phyloP scores from a whole-genome alignment of 2,797 vertebrate genomes.

The Anisognathus igniventris region DNA sequence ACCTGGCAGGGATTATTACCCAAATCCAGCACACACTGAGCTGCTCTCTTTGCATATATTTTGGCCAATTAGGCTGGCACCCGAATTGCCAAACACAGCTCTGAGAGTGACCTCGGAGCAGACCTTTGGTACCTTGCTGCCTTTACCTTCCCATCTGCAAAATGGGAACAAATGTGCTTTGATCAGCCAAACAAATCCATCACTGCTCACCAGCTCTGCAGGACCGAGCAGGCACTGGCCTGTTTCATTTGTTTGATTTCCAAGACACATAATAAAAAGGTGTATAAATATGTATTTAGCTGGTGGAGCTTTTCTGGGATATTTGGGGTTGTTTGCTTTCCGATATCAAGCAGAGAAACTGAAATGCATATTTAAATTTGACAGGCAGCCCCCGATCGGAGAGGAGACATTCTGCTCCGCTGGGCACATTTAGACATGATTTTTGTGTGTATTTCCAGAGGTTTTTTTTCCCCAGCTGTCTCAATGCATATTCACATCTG shows the following conservation, averaged over 20 bases:
- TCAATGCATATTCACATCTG: constrained; percentile 61
- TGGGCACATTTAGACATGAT: constrained; percentile 62
- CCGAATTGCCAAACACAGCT: neutral
- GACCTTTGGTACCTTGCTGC: neutral
- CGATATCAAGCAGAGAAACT: constrained; percentile 43
- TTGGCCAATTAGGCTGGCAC: neutral
- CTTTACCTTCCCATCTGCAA: neutral
- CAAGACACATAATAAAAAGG: constrained; percentile 7
- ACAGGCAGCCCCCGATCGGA: constrained; percentile 54
- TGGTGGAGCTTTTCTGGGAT: constrained; percentile 48
- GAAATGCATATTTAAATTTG: constrained; percentile 69
- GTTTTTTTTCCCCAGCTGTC: constrained; percentile 30
- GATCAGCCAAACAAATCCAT: neutral
- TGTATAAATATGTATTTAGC: constrained; percentile 66
- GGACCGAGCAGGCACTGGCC: neutral
- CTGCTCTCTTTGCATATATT: neutral
- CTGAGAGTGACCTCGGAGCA: neutral
- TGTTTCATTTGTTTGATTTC: constrained; percentile 3
- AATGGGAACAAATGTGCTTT: neutral
- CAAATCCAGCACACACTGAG: neutral
- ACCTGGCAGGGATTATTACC: neutral
- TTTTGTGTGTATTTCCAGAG: neutral
- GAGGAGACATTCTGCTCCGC: constrained; percentile 56
- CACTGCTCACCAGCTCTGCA: neutral
- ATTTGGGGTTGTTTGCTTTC: constrained; percentile 60